Evolutionary conservation across 2,888 invertebrate species (phyloP), one percentile per base, ranked within the genome.

Genomic region (Oscheius onirici): DNA sequence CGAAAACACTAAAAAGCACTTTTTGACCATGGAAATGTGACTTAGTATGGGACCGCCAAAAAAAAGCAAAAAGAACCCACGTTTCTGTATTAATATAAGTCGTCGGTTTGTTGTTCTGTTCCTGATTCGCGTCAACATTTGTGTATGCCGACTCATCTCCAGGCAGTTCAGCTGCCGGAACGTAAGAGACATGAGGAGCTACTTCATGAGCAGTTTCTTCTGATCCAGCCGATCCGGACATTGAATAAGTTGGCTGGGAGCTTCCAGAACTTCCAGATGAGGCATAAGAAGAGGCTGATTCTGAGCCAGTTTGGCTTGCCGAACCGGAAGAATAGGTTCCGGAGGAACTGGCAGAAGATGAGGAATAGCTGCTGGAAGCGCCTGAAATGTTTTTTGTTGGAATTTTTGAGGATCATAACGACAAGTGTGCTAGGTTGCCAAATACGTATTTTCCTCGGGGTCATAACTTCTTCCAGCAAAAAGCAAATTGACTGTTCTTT

Each of bases 71-170:
- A 34, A 52, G 10, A 13, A 49, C 52, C 34, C 51, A 66, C 66
- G 51, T 41, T 10, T 54, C 41, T 52, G 49, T 63, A 10, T 60
- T 60, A 11, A 60, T 60, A 43, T 49, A 46, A 15, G 66, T 41
- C 40, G 52, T 20, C 34, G 34, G 34, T 8, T 34, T 34, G 26
- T 40, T 40, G 13, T 51, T 34, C n/a, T 73, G 72, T 17, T 71
- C 72, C 24, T 77, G 73, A 54, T 77, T 74, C 61, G 71, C 74
- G 54, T 77, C 77, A 15, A 77, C 51, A 44, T 75, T 77, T 13
- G 66, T 71, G 52, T 71, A 77, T 1, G 68, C 58, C 6, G 72
- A 65, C 54, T 77, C 74, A 26, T 67, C 74, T 5, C 72, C 69
- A 11, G 66, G 67, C 15, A 26, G 40, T 10, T 24, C 28, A 1